A percentile compares a stretch with the other conserved stretches of the same genome.
These are phyloP conservation scores for Saturnia japonica DNA, from an alignment of 2,888 invertebrate genomes.

Conservation along the genomic window DNA sequence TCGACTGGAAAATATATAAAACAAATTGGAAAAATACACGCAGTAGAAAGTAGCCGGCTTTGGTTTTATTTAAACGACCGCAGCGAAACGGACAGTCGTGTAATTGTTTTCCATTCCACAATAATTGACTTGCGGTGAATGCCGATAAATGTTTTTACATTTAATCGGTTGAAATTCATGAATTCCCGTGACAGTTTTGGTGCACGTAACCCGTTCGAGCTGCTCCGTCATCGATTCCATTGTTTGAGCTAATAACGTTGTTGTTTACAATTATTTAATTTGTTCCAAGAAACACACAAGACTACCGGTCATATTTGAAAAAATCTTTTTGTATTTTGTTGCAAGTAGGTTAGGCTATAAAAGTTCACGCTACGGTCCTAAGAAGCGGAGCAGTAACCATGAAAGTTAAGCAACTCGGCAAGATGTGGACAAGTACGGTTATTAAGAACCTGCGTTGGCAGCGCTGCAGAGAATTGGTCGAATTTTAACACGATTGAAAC, in stretches of 20 bases:
- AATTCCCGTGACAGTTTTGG: slow-evolving; percentile 40
- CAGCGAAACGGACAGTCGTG: slow-evolving; percentile 56
- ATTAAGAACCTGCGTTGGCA: no score
- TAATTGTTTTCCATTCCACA: slow-evolving; percentile 73
- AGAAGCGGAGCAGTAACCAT: no score
- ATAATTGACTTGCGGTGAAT: slow-evolving; percentile 74
- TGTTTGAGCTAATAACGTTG: slow-evolving; percentile 37
- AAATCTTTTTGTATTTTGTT: no score
- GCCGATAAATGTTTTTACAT: slow-evolving; percentile 64
- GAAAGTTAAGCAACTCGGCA: no score
- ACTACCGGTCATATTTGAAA: no score
- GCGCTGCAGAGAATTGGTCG: no score
- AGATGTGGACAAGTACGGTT: no score
- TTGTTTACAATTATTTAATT: slow-evolving; percentile 38
- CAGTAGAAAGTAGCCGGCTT: slow-evolving; percentile 14
- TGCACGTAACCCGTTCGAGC: slow-evolving; percentile 27
- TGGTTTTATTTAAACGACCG: slow-evolving; percentile 45
- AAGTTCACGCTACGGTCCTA: no score
- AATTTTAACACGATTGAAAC: no score
- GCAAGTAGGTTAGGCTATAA: no score
- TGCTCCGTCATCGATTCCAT: slow-evolving; percentile 33
- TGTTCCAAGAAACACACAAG: not conserved
- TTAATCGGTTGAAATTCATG: slow-evolving; percentile 47
- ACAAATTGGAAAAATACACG: slow-evolving; percentile 22
- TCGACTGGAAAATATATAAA: slow-evolving; percentile 9